phyloP scores from a whole-genome alignment of 2,797 vertebrate species.

The Pantherophis alleghaniensis region DNA sequence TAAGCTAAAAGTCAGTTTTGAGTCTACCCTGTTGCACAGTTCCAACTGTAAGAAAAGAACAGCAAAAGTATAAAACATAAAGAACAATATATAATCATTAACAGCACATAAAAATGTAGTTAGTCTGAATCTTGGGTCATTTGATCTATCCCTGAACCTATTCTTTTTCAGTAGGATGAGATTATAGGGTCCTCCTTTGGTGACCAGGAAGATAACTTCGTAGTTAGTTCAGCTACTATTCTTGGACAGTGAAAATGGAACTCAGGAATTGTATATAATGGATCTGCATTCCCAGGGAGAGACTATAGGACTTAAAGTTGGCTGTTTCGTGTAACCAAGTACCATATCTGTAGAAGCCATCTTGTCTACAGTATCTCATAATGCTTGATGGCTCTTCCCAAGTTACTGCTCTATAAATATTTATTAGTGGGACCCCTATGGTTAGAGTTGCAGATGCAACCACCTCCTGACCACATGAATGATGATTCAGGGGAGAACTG shows the following conservation, averaged over 20 bases:
- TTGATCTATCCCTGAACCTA: neutral
- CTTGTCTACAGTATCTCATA: neutral
- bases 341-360: neutral
- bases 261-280: neutral
- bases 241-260: neutral
- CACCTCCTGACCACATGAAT: neutral
- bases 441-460: neutral
- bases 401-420: neutral
- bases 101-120: neutral
- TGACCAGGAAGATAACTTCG: neutral
- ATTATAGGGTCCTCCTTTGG: neutral
- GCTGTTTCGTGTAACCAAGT: neutral
- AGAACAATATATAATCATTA: neutral
- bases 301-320: neutral
- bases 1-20: neutral
- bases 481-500: neutral
- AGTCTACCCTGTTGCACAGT: neutral
- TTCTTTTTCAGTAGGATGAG: neutral
- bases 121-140: neutral
- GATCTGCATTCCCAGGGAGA: neutral
- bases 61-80: neutral
- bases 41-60: neutral
- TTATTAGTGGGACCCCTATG: neutral
- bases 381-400: neutral
- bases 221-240: neutral